Percentiles rank a stretch among this genome's conserved stretches.
phyloP scores from a whole-genome alignment of 2,888 invertebrate genomes.

The Xestia c-nigrum region DNA sequence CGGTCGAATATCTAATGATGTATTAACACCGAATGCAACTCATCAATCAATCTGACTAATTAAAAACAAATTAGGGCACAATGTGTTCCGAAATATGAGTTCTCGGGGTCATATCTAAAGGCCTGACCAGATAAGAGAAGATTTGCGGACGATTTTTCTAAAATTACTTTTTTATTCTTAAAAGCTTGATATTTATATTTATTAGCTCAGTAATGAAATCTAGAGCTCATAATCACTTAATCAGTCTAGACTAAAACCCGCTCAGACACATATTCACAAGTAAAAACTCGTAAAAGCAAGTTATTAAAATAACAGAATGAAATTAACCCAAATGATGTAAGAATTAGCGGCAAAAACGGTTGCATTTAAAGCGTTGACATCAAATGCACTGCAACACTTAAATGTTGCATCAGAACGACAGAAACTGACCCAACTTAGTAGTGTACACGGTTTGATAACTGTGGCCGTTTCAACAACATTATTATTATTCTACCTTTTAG shows the following conservation, averaged over 20 bases:
- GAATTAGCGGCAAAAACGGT: constrained; percentile 53
- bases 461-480: constrained; percentile 32
- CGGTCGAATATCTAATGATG: constrained; percentile 47
- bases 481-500: constrained; percentile 12
- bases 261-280: neutral
- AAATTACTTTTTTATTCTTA: neutral
- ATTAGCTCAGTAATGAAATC: neutral
- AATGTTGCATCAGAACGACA: constrained; percentile 45
- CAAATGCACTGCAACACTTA: constrained; percentile 55
- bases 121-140: constrained; percentile 34
- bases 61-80: constrained; percentile 81
- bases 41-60: constrained; percentile 82
- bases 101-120: constrained; percentile 67
- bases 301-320: constrained; percentile 58
- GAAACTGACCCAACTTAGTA: constrained; percentile 18
- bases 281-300: constrained; percentile 16
- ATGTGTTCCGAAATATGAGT: constrained; percentile 56
- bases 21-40: constrained; percentile 57
- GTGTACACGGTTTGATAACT: constrained; percentile 49
- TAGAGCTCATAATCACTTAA: constrained; percentile 11
- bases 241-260: constrained; percentile 3
- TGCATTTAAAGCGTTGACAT: constrained; percentile 44
- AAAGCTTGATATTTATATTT: neutral
- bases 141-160: neutral
- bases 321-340: constrained; percentile 62